These are phyloP conservation scores for Aphidius ervi DNA, from an alignment of 1,140 invertebrate genomes.

Conservation along the genomic window DNA sequence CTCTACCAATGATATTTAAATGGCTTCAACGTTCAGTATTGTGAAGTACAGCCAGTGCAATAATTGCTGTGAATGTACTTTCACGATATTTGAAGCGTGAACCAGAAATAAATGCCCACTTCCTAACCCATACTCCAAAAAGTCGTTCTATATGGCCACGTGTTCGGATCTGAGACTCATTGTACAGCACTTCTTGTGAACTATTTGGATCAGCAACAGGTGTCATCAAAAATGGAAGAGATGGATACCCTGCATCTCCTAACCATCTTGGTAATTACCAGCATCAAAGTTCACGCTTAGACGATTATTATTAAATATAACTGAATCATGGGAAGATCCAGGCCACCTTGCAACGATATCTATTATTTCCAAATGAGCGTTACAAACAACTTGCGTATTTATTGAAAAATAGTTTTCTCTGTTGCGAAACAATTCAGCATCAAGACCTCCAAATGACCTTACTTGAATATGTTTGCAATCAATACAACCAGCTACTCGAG, in stretches of 20 bases:
- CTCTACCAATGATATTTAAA: too few relatives aligned
- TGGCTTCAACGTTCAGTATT: too few relatives aligned
- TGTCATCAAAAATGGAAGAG: slow-evolving; percentile 26
- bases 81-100: too few relatives aligned
- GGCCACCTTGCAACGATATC: slow-evolving; percentile 39
- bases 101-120: slow-evolving; percentile 8
- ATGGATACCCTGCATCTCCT: slow-evolving; percentile 28
- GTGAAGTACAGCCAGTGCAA: too few relatives aligned
- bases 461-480: slow-evolving; percentile 11
- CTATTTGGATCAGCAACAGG: slow-evolving; percentile 24
- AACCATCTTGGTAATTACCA: slow-evolving; percentile 25
- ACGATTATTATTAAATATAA: slow-evolving; percentile 31
- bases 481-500: background rate
- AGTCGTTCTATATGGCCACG: slow-evolving; percentile 32
- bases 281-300: slow-evolving; percentile 22
- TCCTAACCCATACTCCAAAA: slow-evolving; percentile 32
- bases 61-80: too few relatives aligned
- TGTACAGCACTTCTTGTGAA: slow-evolving; percentile 27
- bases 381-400: slow-evolving; percentile 38
- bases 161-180: slow-evolving; percentile 32
- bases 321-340: slow-evolving; percentile 35
- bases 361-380: slow-evolving; percentile 29
- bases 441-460: slow-evolving; percentile 12
- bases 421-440: slow-evolving; percentile 38
- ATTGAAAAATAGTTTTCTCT: slow-evolving; percentile 37